A percentile compares a stretch with the other conserved stretches of the same genome.
These are phyloP conservation scores for Melanotaenia parkinsoni DNA, from an alignment of 2,797 vertebrate species.

Conservation along the genomic window DNA sequence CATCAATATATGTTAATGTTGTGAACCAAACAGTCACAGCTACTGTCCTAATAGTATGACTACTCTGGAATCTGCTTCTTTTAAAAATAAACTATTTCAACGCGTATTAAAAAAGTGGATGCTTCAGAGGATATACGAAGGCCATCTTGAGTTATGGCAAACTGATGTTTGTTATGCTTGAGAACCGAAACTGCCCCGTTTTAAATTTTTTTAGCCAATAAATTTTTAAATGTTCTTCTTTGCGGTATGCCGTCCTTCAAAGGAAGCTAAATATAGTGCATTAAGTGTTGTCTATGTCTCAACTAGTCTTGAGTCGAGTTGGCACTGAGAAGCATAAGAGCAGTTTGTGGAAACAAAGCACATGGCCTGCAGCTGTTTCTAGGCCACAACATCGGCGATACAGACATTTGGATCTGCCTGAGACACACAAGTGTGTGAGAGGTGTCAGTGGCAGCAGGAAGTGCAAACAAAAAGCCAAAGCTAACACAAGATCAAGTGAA, in stretches of 20 bases:
- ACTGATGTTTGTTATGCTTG: conserved; percentile 17
- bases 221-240: conserved; percentile 50
- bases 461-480: conserved; percentile 54
- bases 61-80: conserved; percentile 66
- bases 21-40: conserved; percentile 62
- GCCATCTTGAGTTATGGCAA: conserved; percentile 7
- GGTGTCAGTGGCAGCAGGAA: conserved; percentile 55
- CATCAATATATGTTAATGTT: conserved; percentile 77
- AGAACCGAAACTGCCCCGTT: conserved; percentile 5
- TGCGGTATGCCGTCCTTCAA: conserved; percentile 28
- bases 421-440: conserved; percentile 61
- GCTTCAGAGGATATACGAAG: conserved; percentile 16
- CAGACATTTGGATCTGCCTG: conserved; percentile 75
- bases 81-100: conserved; percentile 63
- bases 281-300: conserved; percentile 36
- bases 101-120: conserved; percentile 23
- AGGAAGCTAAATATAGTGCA: conserved; percentile 56
- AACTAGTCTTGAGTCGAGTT: conserved; percentile 56
- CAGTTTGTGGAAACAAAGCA: conserved; percentile 57
- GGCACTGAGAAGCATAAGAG: conserved; percentile 50
- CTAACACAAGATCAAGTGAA: conserved; percentile 40
- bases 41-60: conserved; percentile 72
- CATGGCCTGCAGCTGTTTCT: conserved; percentile 62
- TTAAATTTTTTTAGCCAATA: conserved; percentile 12
- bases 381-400: conserved; percentile 62